Conservation (phyloP, 2,888 invertebrate species). For the Nomada flava region DNA sequence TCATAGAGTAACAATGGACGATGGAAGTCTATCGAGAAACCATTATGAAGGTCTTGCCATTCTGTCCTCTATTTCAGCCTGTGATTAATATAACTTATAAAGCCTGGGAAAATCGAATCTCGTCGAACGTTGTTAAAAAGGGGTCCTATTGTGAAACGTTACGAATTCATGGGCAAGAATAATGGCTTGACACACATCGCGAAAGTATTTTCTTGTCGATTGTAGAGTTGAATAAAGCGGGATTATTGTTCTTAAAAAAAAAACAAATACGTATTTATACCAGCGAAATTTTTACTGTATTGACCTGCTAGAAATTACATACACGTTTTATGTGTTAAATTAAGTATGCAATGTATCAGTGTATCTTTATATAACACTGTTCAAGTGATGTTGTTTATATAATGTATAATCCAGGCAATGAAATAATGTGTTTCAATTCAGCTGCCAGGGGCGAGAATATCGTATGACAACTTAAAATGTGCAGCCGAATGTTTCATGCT, state of each 20-base stretch:
- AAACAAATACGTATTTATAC: neutral
- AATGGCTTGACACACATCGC: slow-evolving; percentile 36
- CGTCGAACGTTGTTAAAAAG: slow-evolving; percentile 45
- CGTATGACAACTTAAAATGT: no score
- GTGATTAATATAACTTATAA: slow-evolving; percentile 38
- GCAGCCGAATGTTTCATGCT: no score
- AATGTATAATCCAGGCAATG: no score
- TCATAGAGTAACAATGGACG: slow-evolving; percentile 59
- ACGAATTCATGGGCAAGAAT: slow-evolving; percentile 42
- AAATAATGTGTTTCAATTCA: no score
- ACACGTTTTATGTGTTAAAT: no score
- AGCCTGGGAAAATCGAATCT: slow-evolving; percentile 38
- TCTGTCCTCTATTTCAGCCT: slow-evolving; percentile 26
- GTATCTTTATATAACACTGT: no score
- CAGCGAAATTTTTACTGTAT: neutral
- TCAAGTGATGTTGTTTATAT: no score
- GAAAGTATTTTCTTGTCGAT: slow-evolving; percentile 14
- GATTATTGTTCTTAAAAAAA: slow-evolving; percentile 6
- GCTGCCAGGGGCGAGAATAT: no score
- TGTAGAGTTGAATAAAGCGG: slow-evolving; percentile 22
- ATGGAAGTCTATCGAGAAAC: slow-evolving; percentile 59
- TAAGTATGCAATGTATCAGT: no score
- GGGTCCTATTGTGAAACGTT: slow-evolving; percentile 45
- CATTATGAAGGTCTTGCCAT: slow-evolving; percentile 60
- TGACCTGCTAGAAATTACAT: neutral